Conservation (phyloP, 2,113 vertebrate genomes). For the Lanius collurio region DNA sequence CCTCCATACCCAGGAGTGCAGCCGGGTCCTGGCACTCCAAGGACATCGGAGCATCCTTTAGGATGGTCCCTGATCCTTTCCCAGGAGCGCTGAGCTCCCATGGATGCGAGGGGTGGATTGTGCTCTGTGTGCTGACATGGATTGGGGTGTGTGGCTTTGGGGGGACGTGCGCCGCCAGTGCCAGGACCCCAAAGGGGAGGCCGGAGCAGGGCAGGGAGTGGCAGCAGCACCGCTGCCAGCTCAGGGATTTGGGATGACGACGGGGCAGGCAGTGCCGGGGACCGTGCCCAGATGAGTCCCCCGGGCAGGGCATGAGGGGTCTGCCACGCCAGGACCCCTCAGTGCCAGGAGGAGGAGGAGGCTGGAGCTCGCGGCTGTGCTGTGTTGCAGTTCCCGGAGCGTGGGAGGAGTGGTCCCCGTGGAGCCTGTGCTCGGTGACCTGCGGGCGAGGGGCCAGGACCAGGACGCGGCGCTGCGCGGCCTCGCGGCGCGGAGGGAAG, state of each 20-base stretch:
- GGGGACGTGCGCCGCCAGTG: fast-evolving
- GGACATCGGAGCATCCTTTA: neutral
- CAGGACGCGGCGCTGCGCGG: constrained; percentile 86
- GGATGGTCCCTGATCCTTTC: neutral
- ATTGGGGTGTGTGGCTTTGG: fast-evolving
- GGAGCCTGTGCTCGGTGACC: constrained; percentile 95
- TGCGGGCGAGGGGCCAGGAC: constrained; percentile 93
- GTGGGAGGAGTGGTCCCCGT: constrained; percentile 93
- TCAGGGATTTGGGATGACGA: neutral
- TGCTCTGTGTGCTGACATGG: fast-evolving
- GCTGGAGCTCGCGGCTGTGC: constrained; percentile 48
- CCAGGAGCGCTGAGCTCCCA: fast-evolving
- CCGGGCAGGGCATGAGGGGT: neutral
- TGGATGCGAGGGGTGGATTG: fast-evolving
- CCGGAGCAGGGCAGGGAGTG: neutral
- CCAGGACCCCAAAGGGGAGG: neutral
- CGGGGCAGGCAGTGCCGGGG: fast-evolving
- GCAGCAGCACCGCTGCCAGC: neutral
- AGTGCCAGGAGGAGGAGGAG: neutral
- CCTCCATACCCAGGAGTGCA: fast-evolving
- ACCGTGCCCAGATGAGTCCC: fast-evolving
- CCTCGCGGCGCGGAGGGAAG: constrained; percentile 76
- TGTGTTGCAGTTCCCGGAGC: constrained; percentile 89
- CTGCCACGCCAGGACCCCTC: neutral
- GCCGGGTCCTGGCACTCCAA: neutral